A percentile compares a stretch with the other conserved stretches of the same genome.
Conservation (phyloP, 2,113 vertebrate genomes). For the Paedocypris sp. region DNA sequence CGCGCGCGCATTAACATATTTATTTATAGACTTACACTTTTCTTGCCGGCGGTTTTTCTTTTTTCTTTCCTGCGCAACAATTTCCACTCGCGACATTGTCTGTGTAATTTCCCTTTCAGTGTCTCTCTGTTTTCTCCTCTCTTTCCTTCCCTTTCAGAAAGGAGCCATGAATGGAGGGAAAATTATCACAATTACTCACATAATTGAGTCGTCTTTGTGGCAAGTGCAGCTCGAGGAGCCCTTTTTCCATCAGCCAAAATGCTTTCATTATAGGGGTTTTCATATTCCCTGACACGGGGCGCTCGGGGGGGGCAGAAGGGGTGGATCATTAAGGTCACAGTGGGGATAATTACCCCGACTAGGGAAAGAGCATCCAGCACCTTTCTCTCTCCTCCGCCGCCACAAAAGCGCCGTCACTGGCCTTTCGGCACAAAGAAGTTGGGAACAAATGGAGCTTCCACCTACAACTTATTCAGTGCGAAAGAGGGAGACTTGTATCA, state of each 20-base stretch:
- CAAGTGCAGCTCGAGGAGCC: constrained; percentile 99
- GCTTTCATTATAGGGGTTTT: constrained; percentile 99
- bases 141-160: constrained; percentile 74
- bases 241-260: constrained; percentile 99
- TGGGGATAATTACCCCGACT: constrained; percentile 99
- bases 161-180: constrained; percentile 98
- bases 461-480: constrained; percentile 94
- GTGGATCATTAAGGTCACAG: constrained; percentile 99
- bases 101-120: constrained; percentile 99
- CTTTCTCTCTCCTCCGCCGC: constrained; percentile 87
- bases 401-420: constrained; percentile 99
- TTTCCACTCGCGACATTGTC: constrained; percentile 99
- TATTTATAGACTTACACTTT: constrained; percentile 69
- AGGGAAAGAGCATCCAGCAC: constrained; percentile 99
- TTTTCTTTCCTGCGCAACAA: constrained; percentile 76
- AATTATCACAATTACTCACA: constrained; percentile 99
- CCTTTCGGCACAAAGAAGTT: constrained; percentile 99
- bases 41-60: constrained; percentile 66
- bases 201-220: constrained; percentile 99
- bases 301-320: constrained; percentile 75
- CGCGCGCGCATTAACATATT: constrained; percentile 58
- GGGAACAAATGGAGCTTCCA: constrained; percentile 99
- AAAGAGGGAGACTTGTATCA: constrained; percentile 96
- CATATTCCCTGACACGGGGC: constrained; percentile 99
- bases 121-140: constrained; percentile 85